Conservation (phyloP, 2,888 invertebrate genomes). For the Oligia latruncula region DNA sequence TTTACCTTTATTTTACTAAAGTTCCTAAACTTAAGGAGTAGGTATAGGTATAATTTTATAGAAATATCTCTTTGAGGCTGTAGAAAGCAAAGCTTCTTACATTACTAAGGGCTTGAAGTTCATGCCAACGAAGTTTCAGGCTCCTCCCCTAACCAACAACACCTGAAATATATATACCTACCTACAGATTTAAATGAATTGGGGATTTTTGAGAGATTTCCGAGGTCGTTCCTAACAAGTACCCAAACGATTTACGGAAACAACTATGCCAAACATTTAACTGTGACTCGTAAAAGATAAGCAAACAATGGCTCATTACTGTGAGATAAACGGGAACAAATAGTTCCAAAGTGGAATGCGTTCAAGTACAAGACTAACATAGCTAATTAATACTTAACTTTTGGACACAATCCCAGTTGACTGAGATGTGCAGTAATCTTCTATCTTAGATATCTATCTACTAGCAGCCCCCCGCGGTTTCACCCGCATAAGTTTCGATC, state of each 20-base stretch:
- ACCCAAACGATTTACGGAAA: constrained; percentile 30
- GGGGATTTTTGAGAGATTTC: not conserved
- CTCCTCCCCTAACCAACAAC: not conserved
- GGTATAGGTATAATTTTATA: too few species aligned
- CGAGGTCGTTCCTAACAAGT: constrained; percentile 2
- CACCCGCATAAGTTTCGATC: too few species aligned
- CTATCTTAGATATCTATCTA: not conserved
- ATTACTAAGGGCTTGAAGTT: not conserved
- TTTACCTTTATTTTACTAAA: too few species aligned
- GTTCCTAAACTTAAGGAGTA: too few species aligned
- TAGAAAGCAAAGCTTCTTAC: not conserved
- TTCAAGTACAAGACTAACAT: constrained; percentile 36
- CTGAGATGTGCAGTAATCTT: not conserved
- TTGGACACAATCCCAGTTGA: not conserved
- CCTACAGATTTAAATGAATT: not conserved
- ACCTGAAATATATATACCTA: not conserved
- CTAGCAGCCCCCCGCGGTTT: too few species aligned
- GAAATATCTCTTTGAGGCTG: not conserved
- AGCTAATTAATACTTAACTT: constrained; percentile 12
- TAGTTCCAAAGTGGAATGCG: constrained; percentile 24
- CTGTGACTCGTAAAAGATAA: constrained; percentile 50
- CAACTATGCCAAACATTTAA: constrained; percentile 23
- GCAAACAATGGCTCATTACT: constrained; percentile 46
- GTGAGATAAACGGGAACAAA: constrained; percentile 48
- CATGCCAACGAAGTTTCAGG: not conserved